Evolutionary conservation across 2,888 invertebrate species (phyloP), one percentile per base, ranked within the genome.

Genomic region (Gastracanthus pulcherrimus): DNA sequence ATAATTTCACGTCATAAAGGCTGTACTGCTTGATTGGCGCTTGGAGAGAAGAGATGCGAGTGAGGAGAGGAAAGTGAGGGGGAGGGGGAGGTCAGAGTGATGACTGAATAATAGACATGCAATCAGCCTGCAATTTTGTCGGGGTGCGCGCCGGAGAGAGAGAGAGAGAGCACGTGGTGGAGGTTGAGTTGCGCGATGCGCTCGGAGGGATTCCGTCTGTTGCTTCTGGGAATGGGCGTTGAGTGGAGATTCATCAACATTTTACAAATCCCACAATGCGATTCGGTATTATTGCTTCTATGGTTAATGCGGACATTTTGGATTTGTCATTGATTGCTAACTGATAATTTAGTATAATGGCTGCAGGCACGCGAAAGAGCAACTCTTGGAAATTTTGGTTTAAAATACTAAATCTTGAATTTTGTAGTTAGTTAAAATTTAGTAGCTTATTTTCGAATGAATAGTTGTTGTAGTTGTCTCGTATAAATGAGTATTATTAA

Each of bases 71-170:
- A 23, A 48, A 6, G n/a, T 23, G 45, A 29, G 45, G n/a, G 48
- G 58, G 36, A 34, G 45, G 13, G 51, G 41, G 58, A 51, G 29
- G 13, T 38, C 38, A 34, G 48, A 66, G 36, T n/a, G 48, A 66
- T 64, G 51, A 64, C 70, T 76, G 64, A 70, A 76, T 76, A 80
- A 76, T 80, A 48, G 69, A 76, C 80, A 55, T 16, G 76, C 64
- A 76, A 76, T 76, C 70, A 80, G 70, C 41, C 62, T 70, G 55
- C 60, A 75, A 80, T 76, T 80, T 80, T 75, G 75, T 75, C 58
- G 48, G n/a, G n/a, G n/a, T n/a, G n/a, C n/a, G n/a, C n/a, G n/a
- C n/a, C n/a, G n/a, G n/a, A n/a, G n/a, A n/a, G n/a, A n/a, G n/a
- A n/a, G n/a, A n/a, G n/a, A n/a, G n/a, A n/a, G n/a, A n/a, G n/a